Percentiles rank a stretch among this genome's conserved stretches.
Evolutionary conservation across 2,888 invertebrate genomes (phyloP).

Genomic region (Andrena bicolor): DNA sequence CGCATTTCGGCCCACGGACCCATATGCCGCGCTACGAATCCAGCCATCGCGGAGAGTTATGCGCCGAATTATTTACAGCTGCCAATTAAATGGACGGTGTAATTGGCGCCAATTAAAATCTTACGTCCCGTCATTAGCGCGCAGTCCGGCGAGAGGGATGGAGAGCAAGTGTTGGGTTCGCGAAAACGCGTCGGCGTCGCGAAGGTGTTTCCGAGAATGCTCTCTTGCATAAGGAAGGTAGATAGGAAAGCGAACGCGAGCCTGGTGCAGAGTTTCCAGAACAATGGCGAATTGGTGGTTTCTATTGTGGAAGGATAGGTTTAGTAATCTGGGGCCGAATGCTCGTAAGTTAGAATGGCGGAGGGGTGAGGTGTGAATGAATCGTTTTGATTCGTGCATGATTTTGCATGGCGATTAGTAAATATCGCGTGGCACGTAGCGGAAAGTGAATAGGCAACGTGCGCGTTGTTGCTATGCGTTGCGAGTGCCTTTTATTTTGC

Average conservation of each 20-base stretch:
- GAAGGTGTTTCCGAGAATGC: constrained; percentile 30
- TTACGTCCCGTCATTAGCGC: constrained; percentile 32
- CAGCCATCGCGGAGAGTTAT: constrained; percentile 22
- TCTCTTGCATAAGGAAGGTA: neutral
- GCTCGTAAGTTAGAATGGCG: neutral
- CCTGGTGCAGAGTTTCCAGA: neutral
- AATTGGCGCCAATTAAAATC: constrained; percentile 65
- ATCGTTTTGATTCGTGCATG: no score
- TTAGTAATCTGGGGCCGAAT: neutral
- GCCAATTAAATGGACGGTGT: constrained; percentile 67
- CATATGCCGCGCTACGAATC: constrained; percentile 21
- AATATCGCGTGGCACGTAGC: neutral
- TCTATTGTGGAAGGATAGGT: neutral
- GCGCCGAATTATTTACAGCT: constrained; percentile 65
- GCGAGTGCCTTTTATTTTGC: constrained; percentile 8
- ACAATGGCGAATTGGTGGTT: neutral
- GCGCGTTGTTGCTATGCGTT: constrained; percentile 29
- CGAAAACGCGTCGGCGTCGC: constrained; percentile 36
- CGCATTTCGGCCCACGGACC: constrained; percentile 61
- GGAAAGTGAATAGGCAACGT: neutral
- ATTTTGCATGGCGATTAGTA: neutral
- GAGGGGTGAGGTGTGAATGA: neutral
- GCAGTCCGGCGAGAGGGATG: constrained; percentile 6
- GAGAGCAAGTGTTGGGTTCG: neutral
- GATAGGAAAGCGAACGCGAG: neutral